Evolutionary conservation across 2,888 invertebrate species (phyloP), one percentile per base, ranked within the genome.

Genomic region (Cephonodes hylas): DNA sequence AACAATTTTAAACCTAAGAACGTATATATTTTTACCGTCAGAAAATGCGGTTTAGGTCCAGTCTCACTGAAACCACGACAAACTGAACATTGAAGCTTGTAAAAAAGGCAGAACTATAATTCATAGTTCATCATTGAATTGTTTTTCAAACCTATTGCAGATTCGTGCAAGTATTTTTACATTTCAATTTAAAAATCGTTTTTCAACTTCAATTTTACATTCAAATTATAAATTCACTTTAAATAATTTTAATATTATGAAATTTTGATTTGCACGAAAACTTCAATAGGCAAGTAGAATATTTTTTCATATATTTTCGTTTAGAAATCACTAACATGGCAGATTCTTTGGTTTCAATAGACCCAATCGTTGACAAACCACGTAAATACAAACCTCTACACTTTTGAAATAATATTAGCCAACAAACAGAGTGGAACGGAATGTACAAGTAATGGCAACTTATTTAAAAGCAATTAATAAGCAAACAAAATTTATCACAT

Each of bases 261-360:
- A 25, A 48, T n/a, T 31, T 15, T 1, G 0, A 4, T 18, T 53
- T 6, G 8, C 31, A 53, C 53, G 8, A 25, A 15, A 53, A 18
- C 27, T 53, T 15, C 53, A 31, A 48, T 5, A 48, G 27, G 2
- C n/a, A 27, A 31, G 53, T 46, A 23, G 46, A 5, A n/a, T 6
- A 46, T 48, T 18, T 48, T 27, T n/a, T 25, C 15, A 48, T 27
- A 15, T 25, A 25, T 23, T 6, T 25, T 27, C 48, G 48, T 53
- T 53, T 27, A 53, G 25, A 27, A 27, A 53, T 53, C 53, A 53
- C 22, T 61, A 64, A 61, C 59, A 66, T 42, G 42, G 58, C 63
- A 42, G 53, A 45, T 38, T 71, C 73, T 71, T 72, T 73, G 72
- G 71, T 64, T 66, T 62, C 18, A 38, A 57, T 56, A 58, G 57